phyloP scores from a whole-genome alignment of 2,888 invertebrate species.

The Lasioglossum villosulum region DNA sequence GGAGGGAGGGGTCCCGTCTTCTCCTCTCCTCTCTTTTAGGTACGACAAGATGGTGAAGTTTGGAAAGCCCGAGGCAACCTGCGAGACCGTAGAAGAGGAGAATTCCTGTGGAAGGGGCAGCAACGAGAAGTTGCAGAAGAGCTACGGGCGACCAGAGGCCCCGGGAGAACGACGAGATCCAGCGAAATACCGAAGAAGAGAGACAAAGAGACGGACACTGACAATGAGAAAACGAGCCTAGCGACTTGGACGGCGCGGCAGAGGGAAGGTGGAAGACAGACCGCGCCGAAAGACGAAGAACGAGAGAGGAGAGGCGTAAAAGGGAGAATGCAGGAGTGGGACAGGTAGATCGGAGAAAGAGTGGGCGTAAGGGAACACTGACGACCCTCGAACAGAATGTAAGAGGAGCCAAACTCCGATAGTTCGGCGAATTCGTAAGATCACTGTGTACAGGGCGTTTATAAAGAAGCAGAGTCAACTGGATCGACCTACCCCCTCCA shows the following conservation, averaged over 20 bases:
- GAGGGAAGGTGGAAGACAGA: not conserved
- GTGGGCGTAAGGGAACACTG: constrained; percentile 62
- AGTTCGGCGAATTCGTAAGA: constrained; percentile 60
- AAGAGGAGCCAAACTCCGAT: constrained; percentile 48
- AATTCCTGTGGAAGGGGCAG: constrained; percentile 64
- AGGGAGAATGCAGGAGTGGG: constrained; percentile 9
- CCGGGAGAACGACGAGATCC: constrained; percentile 47
- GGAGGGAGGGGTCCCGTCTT: constrained; percentile 20
- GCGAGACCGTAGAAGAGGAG: constrained; percentile 64
- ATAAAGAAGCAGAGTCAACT: not conserved
- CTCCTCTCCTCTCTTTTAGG: constrained; percentile 68
- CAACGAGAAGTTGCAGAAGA: constrained; percentile 65
- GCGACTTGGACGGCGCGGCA: constrained; percentile 23
- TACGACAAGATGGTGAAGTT: constrained; percentile 76
- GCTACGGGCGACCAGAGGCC: constrained; percentile 64
- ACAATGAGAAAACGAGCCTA: constrained; percentile 68
- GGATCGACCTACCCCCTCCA: not conserved
- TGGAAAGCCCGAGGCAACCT: constrained; percentile 74
- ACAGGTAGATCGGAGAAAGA: constrained; percentile 31
- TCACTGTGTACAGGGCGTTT: constrained; percentile 19
- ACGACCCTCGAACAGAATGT: constrained; percentile 55
- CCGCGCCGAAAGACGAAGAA: not conserved
- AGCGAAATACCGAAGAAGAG: constrained; percentile 36
- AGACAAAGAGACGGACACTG: constrained; percentile 62
- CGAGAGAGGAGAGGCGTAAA: constrained; percentile 1